phyloP scores from a whole-genome alignment of 2,888 invertebrate genomes.

The Spicauda simplicius region DNA sequence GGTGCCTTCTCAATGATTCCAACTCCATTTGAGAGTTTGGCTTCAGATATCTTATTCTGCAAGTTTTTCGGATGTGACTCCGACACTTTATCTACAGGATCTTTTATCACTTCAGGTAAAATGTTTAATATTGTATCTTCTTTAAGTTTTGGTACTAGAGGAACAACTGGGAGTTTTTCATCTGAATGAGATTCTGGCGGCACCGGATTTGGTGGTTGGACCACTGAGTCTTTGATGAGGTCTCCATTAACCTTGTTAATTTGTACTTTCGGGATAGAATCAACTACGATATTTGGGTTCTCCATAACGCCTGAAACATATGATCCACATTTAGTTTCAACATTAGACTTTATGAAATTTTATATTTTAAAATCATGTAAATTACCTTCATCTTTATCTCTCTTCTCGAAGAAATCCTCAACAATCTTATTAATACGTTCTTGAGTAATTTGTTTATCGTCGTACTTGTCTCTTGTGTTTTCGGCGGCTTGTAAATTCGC shows the following conservation, averaged over 20 bases:
- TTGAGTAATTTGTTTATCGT: slow-evolving; percentile 67
- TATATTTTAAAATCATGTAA: slow-evolving; percentile 7
- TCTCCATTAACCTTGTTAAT: slow-evolving; percentile 49
- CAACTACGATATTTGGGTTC: slow-evolving; percentile 49
- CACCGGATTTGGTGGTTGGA: slow-evolving; percentile 76
- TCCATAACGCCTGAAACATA: slow-evolving; percentile 53
- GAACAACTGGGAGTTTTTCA: slow-evolving; percentile 69
- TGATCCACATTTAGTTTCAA: not conserved
- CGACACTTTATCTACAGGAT: slow-evolving; percentile 53
- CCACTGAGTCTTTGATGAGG: slow-evolving; percentile 67
- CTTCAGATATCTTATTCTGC: slow-evolving; percentile 56
- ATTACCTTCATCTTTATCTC: slow-evolving; percentile 59
- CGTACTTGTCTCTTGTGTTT: slow-evolving; percentile 63
- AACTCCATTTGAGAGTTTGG: slow-evolving; percentile 53
- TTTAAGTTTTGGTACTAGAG: slow-evolving; percentile 42
- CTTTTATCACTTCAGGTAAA: slow-evolving; percentile 51
- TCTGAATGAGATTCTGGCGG: slow-evolving; percentile 73
- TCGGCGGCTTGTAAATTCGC: slow-evolving; percentile 93
- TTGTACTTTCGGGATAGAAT: slow-evolving; percentile 45
- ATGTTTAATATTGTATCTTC: slow-evolving; percentile 64
- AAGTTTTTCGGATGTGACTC: slow-evolving; percentile 69
- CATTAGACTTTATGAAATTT: not conserved
- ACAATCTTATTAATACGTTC: slow-evolving; percentile 74
- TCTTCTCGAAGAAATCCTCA: slow-evolving; percentile 74
- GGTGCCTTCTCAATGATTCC: slow-evolving; percentile 48